phyloP scores from a whole-genome alignment of 2,113 vertebrate genomes.

The Alouatta palliata region DNA sequence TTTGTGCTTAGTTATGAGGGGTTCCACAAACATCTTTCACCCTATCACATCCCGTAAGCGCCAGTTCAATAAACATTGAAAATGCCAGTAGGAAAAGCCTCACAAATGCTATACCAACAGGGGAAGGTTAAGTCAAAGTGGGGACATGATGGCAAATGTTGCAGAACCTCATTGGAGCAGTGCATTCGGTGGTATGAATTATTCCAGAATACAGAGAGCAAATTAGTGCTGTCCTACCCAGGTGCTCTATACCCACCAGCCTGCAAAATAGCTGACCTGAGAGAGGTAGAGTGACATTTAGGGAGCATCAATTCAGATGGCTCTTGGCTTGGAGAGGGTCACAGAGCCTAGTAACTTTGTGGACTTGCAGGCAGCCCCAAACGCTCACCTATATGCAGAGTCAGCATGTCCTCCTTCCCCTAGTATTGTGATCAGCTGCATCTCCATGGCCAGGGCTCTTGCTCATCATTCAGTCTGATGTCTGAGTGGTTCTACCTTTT shows the following conservation, averaged over 20 bases:
- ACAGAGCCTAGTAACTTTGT: not conserved
- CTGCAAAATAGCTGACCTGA: not conserved
- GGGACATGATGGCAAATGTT: not conserved
- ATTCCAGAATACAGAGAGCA: not conserved
- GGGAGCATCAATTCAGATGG: not conserved
- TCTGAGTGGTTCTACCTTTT: not conserved
- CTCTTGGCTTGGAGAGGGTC: not conserved
- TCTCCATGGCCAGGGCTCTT: not conserved
- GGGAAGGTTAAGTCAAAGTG: not conserved
- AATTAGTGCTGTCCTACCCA: not conserved
- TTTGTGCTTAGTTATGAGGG: not conserved
- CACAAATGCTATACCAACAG: not conserved
- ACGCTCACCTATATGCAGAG: not conserved
- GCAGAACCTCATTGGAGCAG: not conserved
- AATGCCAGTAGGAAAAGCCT: not conserved
- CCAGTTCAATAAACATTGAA: not conserved
- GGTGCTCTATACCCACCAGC: not conserved
- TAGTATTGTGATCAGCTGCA: not conserved
- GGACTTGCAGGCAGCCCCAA: not conserved
- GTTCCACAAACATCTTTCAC: not conserved
- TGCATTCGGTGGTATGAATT: not conserved
- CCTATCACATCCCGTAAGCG: not conserved
- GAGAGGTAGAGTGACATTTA: not conserved
- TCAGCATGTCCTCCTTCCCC: not conserved
- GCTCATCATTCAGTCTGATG: not conserved